Evolutionary conservation across 2,888 invertebrate genomes (phyloP), one percentile per base, ranked within the genome.

Genomic region (Gymnosoma rotundatum): DNA sequence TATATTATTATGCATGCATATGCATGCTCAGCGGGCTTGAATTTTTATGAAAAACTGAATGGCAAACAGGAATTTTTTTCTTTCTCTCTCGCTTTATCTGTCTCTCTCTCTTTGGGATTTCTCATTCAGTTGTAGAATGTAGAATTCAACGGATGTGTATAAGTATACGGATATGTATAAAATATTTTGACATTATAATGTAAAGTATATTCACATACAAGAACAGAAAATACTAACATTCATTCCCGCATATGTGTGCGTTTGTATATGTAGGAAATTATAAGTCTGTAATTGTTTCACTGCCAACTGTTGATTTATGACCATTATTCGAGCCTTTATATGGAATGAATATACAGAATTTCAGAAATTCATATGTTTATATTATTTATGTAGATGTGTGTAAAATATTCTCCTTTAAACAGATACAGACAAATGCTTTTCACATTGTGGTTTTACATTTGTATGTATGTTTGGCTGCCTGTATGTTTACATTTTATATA

Each of bases 281-380:
- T 45, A 45, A n/a, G n/a, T 50, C 12, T 52, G 45, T 70, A 70
- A 76, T 70, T 50, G 64, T 72, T 70, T 66, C 64, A 64, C 70
- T 70, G 76, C 81, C 81, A 82, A 82, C 81, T 82, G 81, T 82
- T 82, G 81, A 82, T 82, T 82, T 82, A 82, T 76, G 58, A 42
- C 56, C 61, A 42, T 64, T 66, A 52, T 64, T 69, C 42, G 32
- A 60, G 75, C 66, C 64, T 64, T 70, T 64, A 38, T 56, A 50
- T 45, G 20, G 42, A 58, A 82, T 64, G 70, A 42, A 79, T 79
- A 48, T 36, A 61, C 38, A 63, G 60, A 74, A 67, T 60, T 67
- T 81, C 61, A 48, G 36, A 36, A 63, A 70, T 70, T 36, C 45
- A 61, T 67, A 66, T 67, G 14, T 32, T 32, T 32, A 32, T 32